Conservation (phyloP, 2,888 invertebrate genomes). For the Troides aeacus region DNA sequence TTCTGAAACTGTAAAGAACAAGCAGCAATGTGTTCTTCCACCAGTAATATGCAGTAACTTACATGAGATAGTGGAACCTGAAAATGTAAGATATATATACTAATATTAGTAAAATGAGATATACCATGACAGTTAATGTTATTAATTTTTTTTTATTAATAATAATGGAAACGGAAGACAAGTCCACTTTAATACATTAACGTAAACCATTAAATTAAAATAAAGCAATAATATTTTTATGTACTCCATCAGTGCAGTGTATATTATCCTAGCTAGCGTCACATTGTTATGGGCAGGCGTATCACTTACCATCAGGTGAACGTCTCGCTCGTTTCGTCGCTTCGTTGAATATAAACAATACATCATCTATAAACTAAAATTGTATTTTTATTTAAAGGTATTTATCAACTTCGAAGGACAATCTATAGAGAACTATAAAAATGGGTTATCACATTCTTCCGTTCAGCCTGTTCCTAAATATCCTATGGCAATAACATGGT, state of each 20-base stretch:
- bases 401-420: conserved; percentile 7
- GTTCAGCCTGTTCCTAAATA: conserved; percentile 37
- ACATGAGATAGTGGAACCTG: conserved; percentile 44
- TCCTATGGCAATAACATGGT: conserved; percentile 44
- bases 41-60: conserved; percentile 47
- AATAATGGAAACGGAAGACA: too few relatives aligned
- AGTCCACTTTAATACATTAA: too few relatives aligned
- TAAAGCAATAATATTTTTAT: too few relatives aligned
- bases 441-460: conserved; percentile 3
- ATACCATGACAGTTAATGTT: neutral
- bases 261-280: too few relatives aligned
- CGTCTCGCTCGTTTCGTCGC: too few relatives aligned
- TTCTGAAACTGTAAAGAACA: neutral
- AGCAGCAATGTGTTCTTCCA: conserved; percentile 33
- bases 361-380: neutral
- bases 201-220: neutral
- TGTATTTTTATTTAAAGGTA: conserved; percentile 3
- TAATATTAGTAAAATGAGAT: neutral
- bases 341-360: too few relatives aligned
- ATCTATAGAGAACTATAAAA: neutral
- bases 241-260: too few relatives aligned
- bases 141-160: too few relatives aligned
- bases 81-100: conserved; percentile 39
- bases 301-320: too few relatives aligned
- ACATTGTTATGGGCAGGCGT: too few relatives aligned